Evolutionary conservation across 2,888 invertebrate genomes (phyloP).

Genomic region (Gymnoscelis rufifasciata): DNA sequence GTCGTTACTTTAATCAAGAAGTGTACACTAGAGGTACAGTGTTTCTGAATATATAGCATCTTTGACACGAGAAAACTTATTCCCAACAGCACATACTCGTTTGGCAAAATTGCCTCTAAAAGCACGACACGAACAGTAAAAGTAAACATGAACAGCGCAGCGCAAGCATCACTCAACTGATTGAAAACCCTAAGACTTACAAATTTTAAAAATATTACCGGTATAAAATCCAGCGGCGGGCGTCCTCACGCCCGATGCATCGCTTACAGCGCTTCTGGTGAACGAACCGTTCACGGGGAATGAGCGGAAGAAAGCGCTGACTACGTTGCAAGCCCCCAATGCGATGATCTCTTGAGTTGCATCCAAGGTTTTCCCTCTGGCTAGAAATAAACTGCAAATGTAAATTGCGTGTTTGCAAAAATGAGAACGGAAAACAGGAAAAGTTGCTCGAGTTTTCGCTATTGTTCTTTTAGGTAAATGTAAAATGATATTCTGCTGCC

Average conservation of each 20-base stretch:
- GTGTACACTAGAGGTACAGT: too few relatives aligned
- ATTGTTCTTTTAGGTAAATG: neutral
- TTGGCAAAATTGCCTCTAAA: too few relatives aligned
- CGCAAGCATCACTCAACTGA: neutral
- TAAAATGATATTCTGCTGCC: too few relatives aligned
- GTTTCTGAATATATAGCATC: too few relatives aligned
- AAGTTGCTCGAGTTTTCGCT: neutral
- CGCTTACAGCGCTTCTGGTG: constrained; percentile 87
- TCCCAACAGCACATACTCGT: too few relatives aligned
- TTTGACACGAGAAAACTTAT: too few relatives aligned
- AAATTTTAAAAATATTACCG: constrained; percentile 55
- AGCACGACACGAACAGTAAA: too few relatives aligned
- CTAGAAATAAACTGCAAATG: constrained; percentile 54
- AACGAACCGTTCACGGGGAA: constrained; percentile 88
- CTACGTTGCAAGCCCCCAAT: constrained; percentile 85
- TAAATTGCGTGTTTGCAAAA: constrained; percentile 6
- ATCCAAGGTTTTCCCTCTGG: constrained; percentile 83
- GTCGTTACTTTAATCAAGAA: too few relatives aligned
- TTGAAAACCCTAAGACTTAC: neutral
- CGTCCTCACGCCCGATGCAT: constrained; percentile 87
- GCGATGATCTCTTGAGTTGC: constrained; percentile 91
- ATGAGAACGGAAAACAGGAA: neutral
- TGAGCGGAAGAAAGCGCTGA: constrained; percentile 87
- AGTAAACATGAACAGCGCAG: too few relatives aligned
- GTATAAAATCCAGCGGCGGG: constrained; percentile 87